A percentile compares a stretch with the other conserved stretches of the same genome.
Evolutionary conservation across 2,113 vertebrate species (phyloP).

Genomic region (Solenodon paradoxus): DNA sequence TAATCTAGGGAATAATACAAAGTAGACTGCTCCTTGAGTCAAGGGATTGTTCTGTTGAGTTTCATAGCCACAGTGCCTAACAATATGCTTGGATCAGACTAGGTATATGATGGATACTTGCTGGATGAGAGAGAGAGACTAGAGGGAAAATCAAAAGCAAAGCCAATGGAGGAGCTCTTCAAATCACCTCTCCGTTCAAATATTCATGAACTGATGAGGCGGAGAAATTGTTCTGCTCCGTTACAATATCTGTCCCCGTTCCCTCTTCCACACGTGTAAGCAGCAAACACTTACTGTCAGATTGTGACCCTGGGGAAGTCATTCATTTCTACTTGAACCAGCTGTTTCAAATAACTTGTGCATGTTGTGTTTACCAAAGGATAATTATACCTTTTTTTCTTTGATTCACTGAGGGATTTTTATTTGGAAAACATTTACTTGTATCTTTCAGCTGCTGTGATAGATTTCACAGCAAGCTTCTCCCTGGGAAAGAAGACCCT

Average conservation of each 20-base stretch:
- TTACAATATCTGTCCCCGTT: constrained; percentile 56
- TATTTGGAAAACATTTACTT: constrained; percentile 63
- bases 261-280: constrained; percentile 56
- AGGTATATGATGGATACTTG: not conserved
- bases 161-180: constrained; percentile 9
- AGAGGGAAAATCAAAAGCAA: not conserved
- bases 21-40: not conserved
- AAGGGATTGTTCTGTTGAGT: not conserved
- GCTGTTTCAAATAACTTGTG: constrained; percentile 70
- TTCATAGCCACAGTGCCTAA: not conserved
- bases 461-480: constrained; percentile 34
- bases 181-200: constrained; percentile 61
- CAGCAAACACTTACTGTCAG: constrained; percentile 69
- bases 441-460: constrained; percentile 49
- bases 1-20: not conserved
- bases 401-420: constrained; percentile 52
- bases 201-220: constrained; percentile 71
- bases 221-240: constrained; percentile 67
- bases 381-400: constrained; percentile 65
- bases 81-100: not conserved
- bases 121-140: not conserved
- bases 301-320: constrained; percentile 70
- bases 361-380: constrained; percentile 61
- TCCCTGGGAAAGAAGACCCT: constrained; percentile 24
- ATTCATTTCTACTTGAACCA: constrained; percentile 73